Conservation (phyloP, 2,113 vertebrate genomes). For the Centropus bengalensis region DNA sequence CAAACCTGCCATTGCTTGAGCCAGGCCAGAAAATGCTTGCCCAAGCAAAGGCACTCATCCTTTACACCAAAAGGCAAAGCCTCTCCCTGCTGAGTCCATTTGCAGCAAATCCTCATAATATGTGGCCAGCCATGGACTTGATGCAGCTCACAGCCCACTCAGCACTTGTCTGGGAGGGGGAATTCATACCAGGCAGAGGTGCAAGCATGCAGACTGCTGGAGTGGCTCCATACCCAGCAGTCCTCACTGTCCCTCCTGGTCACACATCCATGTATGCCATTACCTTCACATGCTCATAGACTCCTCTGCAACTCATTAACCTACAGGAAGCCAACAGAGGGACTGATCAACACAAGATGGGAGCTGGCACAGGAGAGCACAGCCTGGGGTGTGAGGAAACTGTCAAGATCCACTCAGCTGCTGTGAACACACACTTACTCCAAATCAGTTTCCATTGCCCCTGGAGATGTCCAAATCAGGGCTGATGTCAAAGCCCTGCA, state of each 20-base stretch:
- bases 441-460: not conserved
- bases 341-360: not conserved
- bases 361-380: not conserved
- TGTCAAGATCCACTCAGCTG: not conserved
- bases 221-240: not conserved
- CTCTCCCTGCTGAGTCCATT: accelerated
- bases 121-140: not conserved
- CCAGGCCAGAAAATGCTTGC: not conserved
- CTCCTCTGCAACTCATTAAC: not conserved
- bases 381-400: not conserved
- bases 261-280: accelerated
- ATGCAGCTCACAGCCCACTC: not conserved
- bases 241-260: not conserved
- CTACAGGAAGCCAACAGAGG: not conserved
- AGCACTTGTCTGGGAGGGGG: not conserved
- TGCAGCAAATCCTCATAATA: not conserved
- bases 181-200: accelerated
- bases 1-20: not conserved
- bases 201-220: not conserved
- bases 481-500: not conserved
- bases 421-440: not conserved
- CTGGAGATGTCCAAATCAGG: not conserved
- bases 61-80: not conserved
- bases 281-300: not conserved
- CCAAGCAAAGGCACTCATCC: not conserved